Conservation (phyloP, 2,113 vertebrate species). For the Cranoglanis bouderius region DNA sequence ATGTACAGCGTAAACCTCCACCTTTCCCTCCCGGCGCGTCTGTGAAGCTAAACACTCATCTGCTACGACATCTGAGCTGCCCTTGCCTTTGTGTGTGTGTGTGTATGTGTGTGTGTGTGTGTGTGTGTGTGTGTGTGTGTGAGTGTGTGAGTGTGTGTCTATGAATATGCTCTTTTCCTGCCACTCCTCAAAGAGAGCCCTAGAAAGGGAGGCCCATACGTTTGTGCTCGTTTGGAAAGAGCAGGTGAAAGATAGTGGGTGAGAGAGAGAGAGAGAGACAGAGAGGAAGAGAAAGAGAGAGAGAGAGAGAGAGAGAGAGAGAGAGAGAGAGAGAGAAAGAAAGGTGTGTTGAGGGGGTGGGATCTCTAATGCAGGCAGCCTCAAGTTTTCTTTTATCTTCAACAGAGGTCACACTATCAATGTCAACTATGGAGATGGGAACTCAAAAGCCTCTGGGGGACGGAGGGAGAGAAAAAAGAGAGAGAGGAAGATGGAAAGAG, state of each 20-base stretch:
- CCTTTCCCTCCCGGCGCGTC: conserved; percentile 28
- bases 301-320: conserved; percentile 39
- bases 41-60: conserved; percentile 38
- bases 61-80: conserved; percentile 72
- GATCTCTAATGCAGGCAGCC: conserved; percentile 50
- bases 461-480: conserved; percentile 19
- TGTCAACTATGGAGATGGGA: conserved; percentile 58
- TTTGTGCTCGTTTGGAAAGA: conserved; percentile 54
- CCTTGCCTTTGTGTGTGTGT: conserved; percentile 74
- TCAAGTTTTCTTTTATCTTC: conserved; percentile 54
- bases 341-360: conserved; percentile 25
- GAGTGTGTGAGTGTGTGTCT: conserved; percentile 51
- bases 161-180: conserved; percentile 71
- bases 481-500: conserved; percentile 38
- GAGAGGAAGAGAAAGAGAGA: too few species aligned
- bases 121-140: conserved; percentile 50
- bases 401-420: conserved; percentile 59
- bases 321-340: conserved; percentile 10
- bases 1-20: background rate
- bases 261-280: conserved; percentile 5
- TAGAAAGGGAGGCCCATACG: conserved; percentile 32
- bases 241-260: conserved; percentile 43
- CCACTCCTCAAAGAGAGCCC: conserved; percentile 69
- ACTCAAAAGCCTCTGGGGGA: conserved; percentile 55
- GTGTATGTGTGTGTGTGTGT: conserved; percentile 55